Evolutionary conservation across 2,888 invertebrate species (phyloP).

Genomic region (Tridacna gigas): DNA sequence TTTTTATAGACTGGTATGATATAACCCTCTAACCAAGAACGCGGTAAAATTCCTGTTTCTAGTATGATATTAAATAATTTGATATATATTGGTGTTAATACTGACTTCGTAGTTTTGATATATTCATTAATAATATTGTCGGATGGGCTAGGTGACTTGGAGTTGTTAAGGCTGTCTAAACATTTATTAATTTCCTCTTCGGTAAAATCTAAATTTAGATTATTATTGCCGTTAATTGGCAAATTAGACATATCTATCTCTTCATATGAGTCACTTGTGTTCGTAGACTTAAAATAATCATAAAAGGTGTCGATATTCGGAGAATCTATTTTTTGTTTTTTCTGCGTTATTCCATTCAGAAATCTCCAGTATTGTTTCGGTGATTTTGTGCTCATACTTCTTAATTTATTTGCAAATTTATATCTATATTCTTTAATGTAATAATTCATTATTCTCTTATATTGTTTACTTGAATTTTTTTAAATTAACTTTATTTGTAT

Average conservation of each 20-base stretch:
- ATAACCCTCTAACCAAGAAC: slow-evolving; percentile 32
- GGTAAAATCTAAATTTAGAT: slow-evolving; percentile 22
- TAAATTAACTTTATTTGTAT: slow-evolving; percentile 3
- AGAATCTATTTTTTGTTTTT: neutral
- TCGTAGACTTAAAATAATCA: neutral
- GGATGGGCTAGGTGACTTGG: slow-evolving; percentile 6
- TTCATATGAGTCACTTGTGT: neutral
- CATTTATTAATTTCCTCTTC: slow-evolving; percentile 28
- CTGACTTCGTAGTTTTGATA: slow-evolving; percentile 26
- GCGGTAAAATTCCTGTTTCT: slow-evolving; percentile 1
- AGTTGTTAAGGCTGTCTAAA: slow-evolving; percentile 18
- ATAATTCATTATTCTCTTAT: slow-evolving; percentile 19
- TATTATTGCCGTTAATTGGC: neutral
- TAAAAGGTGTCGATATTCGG: neutral
- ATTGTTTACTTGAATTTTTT: slow-evolving; percentile 5
- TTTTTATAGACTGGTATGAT: slow-evolving; percentile 37
- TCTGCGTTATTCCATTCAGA: slow-evolving; percentile 6
- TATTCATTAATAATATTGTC: slow-evolving; percentile 33
- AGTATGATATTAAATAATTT: slow-evolving; percentile 13
- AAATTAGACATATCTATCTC: neutral
- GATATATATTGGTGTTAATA: neutral
- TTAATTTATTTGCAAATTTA: slow-evolving; percentile 9
- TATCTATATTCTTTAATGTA: slow-evolving; percentile 12
- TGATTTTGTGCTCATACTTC: slow-evolving; percentile 1
- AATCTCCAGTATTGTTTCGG: slow-evolving; percentile 26